Evolutionary conservation across 2,888 invertebrate species (phyloP).

Genomic region (Pocota personata): DNA sequence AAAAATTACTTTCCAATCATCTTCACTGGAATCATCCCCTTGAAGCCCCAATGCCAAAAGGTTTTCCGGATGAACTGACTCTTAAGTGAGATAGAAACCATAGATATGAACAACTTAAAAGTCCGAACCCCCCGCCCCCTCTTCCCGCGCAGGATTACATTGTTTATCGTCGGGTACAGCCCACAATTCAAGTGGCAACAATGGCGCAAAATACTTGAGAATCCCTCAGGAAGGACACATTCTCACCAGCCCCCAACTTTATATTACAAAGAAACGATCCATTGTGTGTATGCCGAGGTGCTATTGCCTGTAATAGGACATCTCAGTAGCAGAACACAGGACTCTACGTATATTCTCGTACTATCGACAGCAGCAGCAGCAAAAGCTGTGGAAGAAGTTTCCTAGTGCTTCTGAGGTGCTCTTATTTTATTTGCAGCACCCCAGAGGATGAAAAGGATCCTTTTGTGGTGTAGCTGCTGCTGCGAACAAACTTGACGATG

Average conservation of each 20-base stretch:
- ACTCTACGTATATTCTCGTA: slow-evolving; percentile 21
- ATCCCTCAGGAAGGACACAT: slow-evolving; percentile 43
- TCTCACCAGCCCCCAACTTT: neutral
- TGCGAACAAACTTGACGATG: slow-evolving; percentile 67
- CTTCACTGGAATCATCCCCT: neutral
- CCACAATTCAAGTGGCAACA: slow-evolving; percentile 72
- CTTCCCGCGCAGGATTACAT: slow-evolving; percentile 31
- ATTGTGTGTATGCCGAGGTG: slow-evolving; percentile 66
- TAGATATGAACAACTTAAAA: slow-evolving; percentile 65
- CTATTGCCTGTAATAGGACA: slow-evolving; percentile 60
- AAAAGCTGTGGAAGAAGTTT: slow-evolving; percentile 55
- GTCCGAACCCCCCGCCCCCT: neutral
- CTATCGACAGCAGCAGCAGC: slow-evolving; percentile 60
- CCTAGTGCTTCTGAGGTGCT: slow-evolving; percentile 49
- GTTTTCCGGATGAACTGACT: slow-evolving; percentile 65
- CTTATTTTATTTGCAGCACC: slow-evolving; percentile 67
- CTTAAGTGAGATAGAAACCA: slow-evolving; percentile 60
- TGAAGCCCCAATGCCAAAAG: slow-evolving; percentile 32
- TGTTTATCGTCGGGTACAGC: slow-evolving; percentile 53
- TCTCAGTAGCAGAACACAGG: slow-evolving; percentile 27
- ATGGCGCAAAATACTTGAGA: slow-evolving; percentile 59
- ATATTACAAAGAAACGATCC: slow-evolving; percentile 40
- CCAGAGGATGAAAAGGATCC: slow-evolving; percentile 58
- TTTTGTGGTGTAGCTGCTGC: slow-evolving; percentile 59
- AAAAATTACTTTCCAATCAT: slow-evolving; percentile 42